Evolutionary conservation across 2,797 vertebrate species (phyloP).

Genomic region (Malacoctenus gilli): DNA sequence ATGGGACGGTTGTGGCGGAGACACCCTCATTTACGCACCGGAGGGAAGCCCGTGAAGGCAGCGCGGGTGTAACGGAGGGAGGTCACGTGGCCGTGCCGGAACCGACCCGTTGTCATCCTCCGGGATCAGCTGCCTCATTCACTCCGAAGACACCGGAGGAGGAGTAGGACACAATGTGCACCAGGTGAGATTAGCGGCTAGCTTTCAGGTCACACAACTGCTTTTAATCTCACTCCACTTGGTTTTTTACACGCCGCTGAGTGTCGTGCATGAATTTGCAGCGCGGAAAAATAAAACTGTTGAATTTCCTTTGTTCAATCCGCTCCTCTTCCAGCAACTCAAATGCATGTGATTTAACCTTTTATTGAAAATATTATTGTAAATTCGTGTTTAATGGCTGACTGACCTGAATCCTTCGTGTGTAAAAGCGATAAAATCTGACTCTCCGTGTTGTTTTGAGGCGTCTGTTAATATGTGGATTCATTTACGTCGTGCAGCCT

Average conservation of each 20-base stretch:
- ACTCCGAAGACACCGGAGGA: conserved; percentile 4
- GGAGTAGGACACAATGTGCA: conserved; percentile 56
- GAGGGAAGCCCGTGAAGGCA: conserved; percentile 47
- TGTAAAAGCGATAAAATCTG: neutral
- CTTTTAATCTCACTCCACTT: neutral
- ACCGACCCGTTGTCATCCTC: fast-evolving
- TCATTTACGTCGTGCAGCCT: conserved; percentile 1
- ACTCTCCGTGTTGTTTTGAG: conserved; percentile 14
- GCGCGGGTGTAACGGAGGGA: neutral
- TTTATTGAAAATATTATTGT: no score
- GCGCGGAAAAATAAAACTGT: no score
- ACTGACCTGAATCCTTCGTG: no score
- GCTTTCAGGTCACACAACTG: neutral
- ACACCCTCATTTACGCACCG: no score
- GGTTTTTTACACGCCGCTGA: neutral
- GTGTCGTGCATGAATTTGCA: neutral
- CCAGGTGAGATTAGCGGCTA: conserved; percentile 42
- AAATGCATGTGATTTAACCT: no score
- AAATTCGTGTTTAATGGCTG: no score
- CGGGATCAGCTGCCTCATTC: conserved; percentile 13
- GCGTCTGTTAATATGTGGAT: conserved; percentile 1
- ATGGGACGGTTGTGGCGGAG: no score
- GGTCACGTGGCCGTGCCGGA: neutral
- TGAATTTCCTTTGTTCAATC: no score
- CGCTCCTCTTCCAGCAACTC: no score